Evolutionary conservation across 2,797 vertebrate species (phyloP).

Genomic region (Macroramphosus scolopax): DNA sequence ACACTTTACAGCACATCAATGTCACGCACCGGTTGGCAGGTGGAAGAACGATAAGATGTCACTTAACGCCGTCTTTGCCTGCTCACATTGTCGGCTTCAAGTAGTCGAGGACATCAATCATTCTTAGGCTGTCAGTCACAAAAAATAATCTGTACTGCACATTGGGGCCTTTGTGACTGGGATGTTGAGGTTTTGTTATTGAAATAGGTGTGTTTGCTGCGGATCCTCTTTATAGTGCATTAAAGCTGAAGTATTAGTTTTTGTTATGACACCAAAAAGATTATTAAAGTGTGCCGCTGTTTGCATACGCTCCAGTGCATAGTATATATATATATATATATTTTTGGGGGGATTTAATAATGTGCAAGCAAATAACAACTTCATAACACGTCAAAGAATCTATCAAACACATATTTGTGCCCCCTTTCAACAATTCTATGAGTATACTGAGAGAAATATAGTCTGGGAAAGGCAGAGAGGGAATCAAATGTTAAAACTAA

Average conservation of each 20-base stretch:
- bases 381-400: neutral
- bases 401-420: neutral
- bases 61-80: constrained; percentile 8
- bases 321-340: no score
- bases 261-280: no score
- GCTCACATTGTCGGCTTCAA: constrained; percentile 7
- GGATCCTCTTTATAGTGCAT: no score
- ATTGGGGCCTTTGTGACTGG: no score
- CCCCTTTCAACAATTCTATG: neutral
- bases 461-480: neutral
- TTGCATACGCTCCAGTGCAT: no score
- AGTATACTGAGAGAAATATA: neutral
- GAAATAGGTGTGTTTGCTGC: no score
- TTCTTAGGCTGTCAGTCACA: constrained; percentile 20
- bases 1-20: constrained; percentile 9
- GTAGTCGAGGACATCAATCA: constrained; percentile 21
- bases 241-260: no score
- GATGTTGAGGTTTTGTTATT: no score
- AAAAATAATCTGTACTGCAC: no score
- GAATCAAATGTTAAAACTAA: constrained; percentile 4
- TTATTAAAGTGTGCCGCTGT: no score
- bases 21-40: constrained; percentile 13
- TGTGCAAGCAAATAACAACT: no score
- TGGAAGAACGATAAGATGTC: constrained; percentile 11
- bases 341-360: no score